These are phyloP conservation scores for Synanthedon vespiformis DNA, from an alignment of 2,888 invertebrate species.

Conservation along the genomic window DNA sequence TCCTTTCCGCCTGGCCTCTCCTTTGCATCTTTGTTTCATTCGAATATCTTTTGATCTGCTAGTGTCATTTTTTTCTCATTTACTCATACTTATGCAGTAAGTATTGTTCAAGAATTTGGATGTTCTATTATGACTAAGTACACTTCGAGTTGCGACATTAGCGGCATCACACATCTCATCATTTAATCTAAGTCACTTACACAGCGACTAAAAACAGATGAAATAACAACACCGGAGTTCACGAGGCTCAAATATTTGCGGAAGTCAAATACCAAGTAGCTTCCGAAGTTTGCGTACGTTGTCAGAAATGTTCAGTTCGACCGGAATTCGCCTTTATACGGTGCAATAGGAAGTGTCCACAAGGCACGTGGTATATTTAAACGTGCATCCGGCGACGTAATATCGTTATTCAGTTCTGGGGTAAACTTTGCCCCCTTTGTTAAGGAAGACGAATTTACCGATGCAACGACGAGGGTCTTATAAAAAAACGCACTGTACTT, in stretches of 20 bases:
- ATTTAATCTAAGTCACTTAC: no score
- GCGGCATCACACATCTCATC: no score
- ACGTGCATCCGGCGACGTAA: no score
- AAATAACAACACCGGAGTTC: neutral
- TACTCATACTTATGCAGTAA: no score
- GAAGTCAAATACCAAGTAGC: constrained; percentile 25
- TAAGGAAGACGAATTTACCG: no score
- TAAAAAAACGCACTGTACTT: constrained; percentile 1
- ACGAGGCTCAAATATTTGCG: constrained; percentile 25
- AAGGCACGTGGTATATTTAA: neutral
- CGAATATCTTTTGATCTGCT: no score
- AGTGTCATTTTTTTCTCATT: no score
- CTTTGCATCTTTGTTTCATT: neutral
- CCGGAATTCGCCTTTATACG: constrained; percentile 10
- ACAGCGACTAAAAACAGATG: neutral
- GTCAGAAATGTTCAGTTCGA: constrained; percentile 18
- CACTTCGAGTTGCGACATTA: no score
- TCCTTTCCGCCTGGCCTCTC: neutral
- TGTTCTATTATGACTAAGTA: no score
- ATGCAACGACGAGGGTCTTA: neutral
- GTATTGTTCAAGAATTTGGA: no score
- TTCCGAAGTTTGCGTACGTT: constrained; percentile 21
- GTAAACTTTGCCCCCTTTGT: no score
- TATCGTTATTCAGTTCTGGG: no score
- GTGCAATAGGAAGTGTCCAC: neutral